A percentile compares a stretch with the other conserved stretches of the same genome.
phyloP scores from a whole-genome alignment of 2,888 invertebrate genomes.

The Emesis furor region DNA sequence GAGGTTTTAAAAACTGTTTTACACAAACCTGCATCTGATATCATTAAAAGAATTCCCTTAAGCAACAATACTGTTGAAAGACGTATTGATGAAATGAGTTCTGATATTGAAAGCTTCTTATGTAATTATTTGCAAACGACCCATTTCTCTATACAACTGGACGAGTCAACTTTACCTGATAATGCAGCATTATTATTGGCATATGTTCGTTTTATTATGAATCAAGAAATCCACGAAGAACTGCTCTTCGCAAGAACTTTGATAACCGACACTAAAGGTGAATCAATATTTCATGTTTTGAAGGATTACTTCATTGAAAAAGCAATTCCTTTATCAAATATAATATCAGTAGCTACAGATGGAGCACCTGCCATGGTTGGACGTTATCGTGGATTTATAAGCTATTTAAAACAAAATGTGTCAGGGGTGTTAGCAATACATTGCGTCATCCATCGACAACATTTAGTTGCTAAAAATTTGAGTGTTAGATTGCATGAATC shows the following conservation, averaged over 20 bases:
- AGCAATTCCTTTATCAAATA: conserved; percentile 72
- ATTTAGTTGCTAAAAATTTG: conserved; percentile 58
- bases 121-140: conserved; percentile 39
- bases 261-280: conserved; percentile 78
- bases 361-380: conserved; percentile 78
- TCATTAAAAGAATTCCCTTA: conserved; percentile 37
- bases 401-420: conserved; percentile 76
- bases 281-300: conserved; percentile 77
- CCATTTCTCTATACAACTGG: too few relatives aligned
- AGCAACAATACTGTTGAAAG: conserved; percentile 35
- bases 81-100: neutral
- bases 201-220: conserved; percentile 64
- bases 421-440: conserved; percentile 64
- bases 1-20: neutral
- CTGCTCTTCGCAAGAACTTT: too few relatives aligned
- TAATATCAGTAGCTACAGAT: conserved; percentile 78
- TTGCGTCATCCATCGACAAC: conserved; percentile 61
- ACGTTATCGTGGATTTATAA: conserved; percentile 79
- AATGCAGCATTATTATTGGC: conserved; percentile 55
- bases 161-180: conserved; percentile 39
- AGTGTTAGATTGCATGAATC: conserved; percentile 40
- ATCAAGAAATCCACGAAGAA: too few relatives aligned
- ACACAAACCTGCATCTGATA: conserved; percentile 30
- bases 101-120: conserved; percentile 36
- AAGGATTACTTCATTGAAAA: conserved; percentile 58